Evolutionary conservation across 2,888 invertebrate genomes (phyloP), one percentile per base, ranked within the genome.

Genomic region (Thymelicus lineola): DNA sequence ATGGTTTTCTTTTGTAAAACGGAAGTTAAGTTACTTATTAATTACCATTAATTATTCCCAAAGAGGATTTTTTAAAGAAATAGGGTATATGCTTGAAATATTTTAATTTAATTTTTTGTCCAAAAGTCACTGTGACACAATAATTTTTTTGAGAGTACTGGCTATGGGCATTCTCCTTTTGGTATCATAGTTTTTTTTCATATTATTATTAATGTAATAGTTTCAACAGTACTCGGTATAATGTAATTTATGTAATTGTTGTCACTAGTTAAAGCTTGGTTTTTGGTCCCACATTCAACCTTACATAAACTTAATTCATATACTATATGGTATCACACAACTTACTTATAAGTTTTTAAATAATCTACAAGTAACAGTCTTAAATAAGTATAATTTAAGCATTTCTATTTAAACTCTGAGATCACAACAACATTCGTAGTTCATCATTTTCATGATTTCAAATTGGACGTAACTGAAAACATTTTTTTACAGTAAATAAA

Each of bases 311-410:
- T 83, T 82, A 84, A 75, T 73, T 66, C 77, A 86, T 86, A 88
- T 86, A 87, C 77, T 86, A 87, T 89, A 87, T 86, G 80, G 75
- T 88, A 90, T 89, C 88, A 90, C 89, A 86, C 89, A 88, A 86
- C 84, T 85, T 86, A 86, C 79, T 36, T 76, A 82, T 80, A 79
- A 78, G 80, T 79, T 79, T 75, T 72, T 67, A 71, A 80, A 80
- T 80, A 83, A 82, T 84, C 82, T 81, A 80, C 79, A 76, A 15
- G 45, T 80, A 81, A 79, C 79, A 82, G 79, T 80, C 77, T 85
- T 80, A 75, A 84, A 86, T 84, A 79, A 70, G 73, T 74, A 82
- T 84, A 85, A 82, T 83, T 86, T 85, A 74, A 79, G 79, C 69
- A 50, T 79, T 75, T 79, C 66, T 73, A 61, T 64, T 79, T 87